Base-by-base conservation (phyloP, 2,888 invertebrate genomes). In the Embidobia sp. region DNA sequence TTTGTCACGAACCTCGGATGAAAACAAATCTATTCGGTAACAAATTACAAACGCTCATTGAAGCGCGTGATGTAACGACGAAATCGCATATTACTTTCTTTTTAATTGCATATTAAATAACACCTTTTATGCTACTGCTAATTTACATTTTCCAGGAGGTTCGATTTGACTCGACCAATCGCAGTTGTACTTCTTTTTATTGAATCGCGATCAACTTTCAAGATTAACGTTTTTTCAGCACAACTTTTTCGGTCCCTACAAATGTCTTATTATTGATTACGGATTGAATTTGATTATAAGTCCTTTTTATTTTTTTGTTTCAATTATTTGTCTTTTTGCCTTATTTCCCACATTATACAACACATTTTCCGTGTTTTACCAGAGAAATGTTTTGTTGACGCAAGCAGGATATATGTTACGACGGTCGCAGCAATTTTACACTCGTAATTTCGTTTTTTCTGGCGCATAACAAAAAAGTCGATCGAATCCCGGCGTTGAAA, bases 41-140 rank as follows among this genome's bases (percentile, higher is more conserved):
- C 40, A 33, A 22, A 70, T 70, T 44, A 31, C 40, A 13, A 33
- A 27, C n/a, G 10, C 33, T 27, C 40, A 48, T 44, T 57, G 18
- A 27, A 33, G 18, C 16, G n/a, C 11, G n/a, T 63, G 37, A 72
- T 29, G 63, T 46, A 70, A 70, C 53, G 16, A 61, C 40, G 55
- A 46, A 44, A 46, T 55, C 53, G 46, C 35, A 40, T 16, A 48
- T 72, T 63, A 55, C 72, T 72, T 72, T 72, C 72, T 63, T 72
- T 53, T 72, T 63, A 72, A 72, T 72, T 55, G 22, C 48, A 63
- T 55, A 63, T 72, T 63, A 48, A 63, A 72, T 63, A 63, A 72
- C 55, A 29, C 13, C 46, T 48, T 55, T 46, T 46, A 72, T 53
- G 37, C 15, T 15, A 10, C 8, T 11, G 22, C 6, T 26, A 13